Conservation (phyloP, 2,888 invertebrate genomes). For the Adela reaumurella region DNA sequence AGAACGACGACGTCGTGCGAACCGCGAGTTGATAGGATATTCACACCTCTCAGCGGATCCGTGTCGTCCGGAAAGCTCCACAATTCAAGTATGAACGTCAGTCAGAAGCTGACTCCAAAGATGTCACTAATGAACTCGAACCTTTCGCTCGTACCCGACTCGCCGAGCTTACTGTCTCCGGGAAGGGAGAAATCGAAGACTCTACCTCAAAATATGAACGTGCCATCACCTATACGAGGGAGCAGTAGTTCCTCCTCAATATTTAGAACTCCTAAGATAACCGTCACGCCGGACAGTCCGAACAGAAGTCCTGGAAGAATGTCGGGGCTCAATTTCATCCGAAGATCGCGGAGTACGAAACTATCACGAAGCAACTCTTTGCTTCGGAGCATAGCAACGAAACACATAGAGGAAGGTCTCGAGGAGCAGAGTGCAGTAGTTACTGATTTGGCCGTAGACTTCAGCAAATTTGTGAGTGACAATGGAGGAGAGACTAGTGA, state of each 20-base stretch:
- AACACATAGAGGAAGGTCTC: conserved; percentile 42
- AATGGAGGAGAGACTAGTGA: conserved; percentile 37
- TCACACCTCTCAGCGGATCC: conserved; percentile 36
- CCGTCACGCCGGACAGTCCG: conserved; percentile 46
- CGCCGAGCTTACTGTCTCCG: conserved; percentile 40
- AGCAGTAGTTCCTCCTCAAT: conserved; percentile 45
- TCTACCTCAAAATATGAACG: conserved; percentile 55
- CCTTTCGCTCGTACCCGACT: conserved; percentile 43
- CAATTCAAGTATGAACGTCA: conserved; percentile 33
- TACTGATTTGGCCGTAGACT: conserved; percentile 37
- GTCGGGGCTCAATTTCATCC: conserved; percentile 59
- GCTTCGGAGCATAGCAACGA: conserved; percentile 54
- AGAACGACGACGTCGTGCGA: conserved; percentile 44
- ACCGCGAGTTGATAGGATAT: conserved; percentile 45
- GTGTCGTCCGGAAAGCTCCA: conserved; percentile 39
- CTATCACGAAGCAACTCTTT: conserved; percentile 65
- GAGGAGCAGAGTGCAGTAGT: conserved; percentile 35
- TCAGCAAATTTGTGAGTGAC: conserved; percentile 34
- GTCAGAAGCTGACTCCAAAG: conserved; percentile 26
- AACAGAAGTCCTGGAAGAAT: conserved; percentile 53
- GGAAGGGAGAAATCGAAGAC: conserved; percentile 59
- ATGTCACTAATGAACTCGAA: conserved; percentile 41
- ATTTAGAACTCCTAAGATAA: conserved; percentile 41
- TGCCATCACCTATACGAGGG: conserved; percentile 42
- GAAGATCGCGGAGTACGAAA: conserved; percentile 71